Evolutionary conservation across 2,888 invertebrate species (phyloP).

Genomic region (Ichneumoninae sp.): DNA sequence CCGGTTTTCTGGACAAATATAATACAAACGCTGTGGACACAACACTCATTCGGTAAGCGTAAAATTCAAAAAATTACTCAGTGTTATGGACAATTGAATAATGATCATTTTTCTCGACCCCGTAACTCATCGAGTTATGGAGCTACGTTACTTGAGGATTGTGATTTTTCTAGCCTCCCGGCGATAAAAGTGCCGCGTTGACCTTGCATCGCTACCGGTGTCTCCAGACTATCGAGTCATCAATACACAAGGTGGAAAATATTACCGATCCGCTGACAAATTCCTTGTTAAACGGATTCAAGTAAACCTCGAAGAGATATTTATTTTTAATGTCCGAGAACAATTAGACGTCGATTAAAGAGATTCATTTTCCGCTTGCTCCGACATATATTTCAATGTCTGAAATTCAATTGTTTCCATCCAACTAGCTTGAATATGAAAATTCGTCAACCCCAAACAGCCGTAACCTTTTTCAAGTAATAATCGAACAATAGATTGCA

Average conservation of each 20-base stretch:
- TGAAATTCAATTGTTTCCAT: background rate
- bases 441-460: background rate
- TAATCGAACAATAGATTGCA: background rate
- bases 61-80: background rate
- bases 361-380: background rate
- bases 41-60: background rate
- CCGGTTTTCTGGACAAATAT: background rate
- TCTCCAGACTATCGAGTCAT: slow-evolving; percentile 47
- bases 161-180: background rate
- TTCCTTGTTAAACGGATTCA: background rate
- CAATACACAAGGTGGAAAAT: no score
- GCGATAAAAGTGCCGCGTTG: background rate
- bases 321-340: background rate
- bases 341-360: background rate
- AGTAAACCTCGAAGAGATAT: background rate
- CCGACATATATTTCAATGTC: background rate
- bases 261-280: no score
- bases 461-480: background rate
- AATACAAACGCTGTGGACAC: background rate
- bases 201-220: slow-evolving; percentile 46
- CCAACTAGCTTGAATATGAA: no score
- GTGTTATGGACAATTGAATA: background rate
- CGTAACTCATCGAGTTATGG: background rate
- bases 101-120: background rate
- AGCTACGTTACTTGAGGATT: background rate